Base-by-base conservation (phyloP, 2,888 invertebrate genomes). In the Spicauda simplicius region DNA sequence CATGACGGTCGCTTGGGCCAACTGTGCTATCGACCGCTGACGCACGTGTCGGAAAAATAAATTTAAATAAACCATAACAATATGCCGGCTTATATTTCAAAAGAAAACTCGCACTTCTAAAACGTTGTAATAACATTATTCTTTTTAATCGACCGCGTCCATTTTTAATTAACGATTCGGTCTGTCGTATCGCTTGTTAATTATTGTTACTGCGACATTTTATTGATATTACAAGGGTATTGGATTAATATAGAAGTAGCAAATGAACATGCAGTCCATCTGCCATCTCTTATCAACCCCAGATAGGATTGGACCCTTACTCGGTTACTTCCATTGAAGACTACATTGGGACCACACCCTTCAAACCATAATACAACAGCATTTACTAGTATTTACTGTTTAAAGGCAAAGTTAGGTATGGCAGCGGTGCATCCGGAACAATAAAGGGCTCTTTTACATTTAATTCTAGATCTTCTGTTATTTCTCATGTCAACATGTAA, bases 51-150 rank as follows among this genome's bases (percentile, higher is more conserved):
- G 72, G 72, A 76, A 79, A 85, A 85, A 83, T 81, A 85, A 80
- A 83, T 87, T 86, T 84, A 85, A 88, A 90, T 86, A 86, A 84
- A 81, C 82, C 80, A 84, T 85, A 84, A 88, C 83, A 86, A 88
- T 86, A 82, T 81, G 80, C 80, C 71, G 78, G 77, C 79, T 84
- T 80, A 66, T 74, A 78, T 84, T 84, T 83, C 79, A 80, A 83
- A 84, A 83, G 81, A 77, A n/a, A 79, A 76, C 76, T 79, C 77
- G 76, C 77, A 25, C 5, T 71, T 70, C 69, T 71, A 73, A 76
- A 76, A 77, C 70, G 68, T 68, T 68, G 78, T 73, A 77, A 80
- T 76, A 79, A 76, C 80, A 82, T 84, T 80, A 86, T 81, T 85
- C 80, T 84, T 84, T 78, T 79, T 78, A 84, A 84, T 82, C 77